Conservation (phyloP, 2,888 invertebrate genomes). For the Hemistola chrysoprasaria region DNA sequence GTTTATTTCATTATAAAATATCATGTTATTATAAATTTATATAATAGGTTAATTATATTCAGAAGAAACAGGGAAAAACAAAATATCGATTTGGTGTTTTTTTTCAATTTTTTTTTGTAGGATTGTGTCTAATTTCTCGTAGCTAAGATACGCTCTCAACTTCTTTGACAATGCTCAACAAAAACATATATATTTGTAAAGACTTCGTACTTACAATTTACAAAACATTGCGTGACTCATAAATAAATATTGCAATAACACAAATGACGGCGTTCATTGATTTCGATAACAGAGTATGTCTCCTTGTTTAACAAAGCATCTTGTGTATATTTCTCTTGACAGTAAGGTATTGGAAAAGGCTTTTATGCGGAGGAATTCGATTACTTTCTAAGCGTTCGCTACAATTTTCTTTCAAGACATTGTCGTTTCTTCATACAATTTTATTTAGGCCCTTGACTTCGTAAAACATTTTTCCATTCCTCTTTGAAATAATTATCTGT, state of each 20-base stretch:
- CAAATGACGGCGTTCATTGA: neutral
- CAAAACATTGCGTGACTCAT: neutral
- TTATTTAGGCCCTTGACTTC: slow-evolving; percentile 34
- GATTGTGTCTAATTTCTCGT: too few relatives aligned
- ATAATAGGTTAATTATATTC: too few relatives aligned
- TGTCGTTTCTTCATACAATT: slow-evolving; percentile 39
- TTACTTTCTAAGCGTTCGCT: slow-evolving; percentile 43
- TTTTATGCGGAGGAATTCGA: slow-evolving; percentile 46
- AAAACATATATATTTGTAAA: too few relatives aligned
- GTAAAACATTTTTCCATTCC: slow-evolving; percentile 25
- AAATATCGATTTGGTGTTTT: too few relatives aligned
- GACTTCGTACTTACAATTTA: too few relatives aligned
- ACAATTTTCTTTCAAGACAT: slow-evolving; percentile 40
- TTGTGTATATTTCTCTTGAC: slow-evolving; percentile 53
- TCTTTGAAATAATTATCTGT: slow-evolving; percentile 12
- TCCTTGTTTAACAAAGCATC: slow-evolving; percentile 50
- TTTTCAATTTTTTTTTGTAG: too few relatives aligned
- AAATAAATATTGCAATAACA: too few relatives aligned
- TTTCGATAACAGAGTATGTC: slow-evolving; percentile 31
- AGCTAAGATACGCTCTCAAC: too few relatives aligned
- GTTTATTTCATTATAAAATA: too few relatives aligned
- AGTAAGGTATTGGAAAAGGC: slow-evolving; percentile 45
- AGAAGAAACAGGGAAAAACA: too few relatives aligned
- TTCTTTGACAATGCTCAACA: too few relatives aligned
- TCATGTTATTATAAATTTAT: too few relatives aligned